phyloP scores from a whole-genome alignment of 1,140 invertebrate species.

The Papilio polytes region DNA sequence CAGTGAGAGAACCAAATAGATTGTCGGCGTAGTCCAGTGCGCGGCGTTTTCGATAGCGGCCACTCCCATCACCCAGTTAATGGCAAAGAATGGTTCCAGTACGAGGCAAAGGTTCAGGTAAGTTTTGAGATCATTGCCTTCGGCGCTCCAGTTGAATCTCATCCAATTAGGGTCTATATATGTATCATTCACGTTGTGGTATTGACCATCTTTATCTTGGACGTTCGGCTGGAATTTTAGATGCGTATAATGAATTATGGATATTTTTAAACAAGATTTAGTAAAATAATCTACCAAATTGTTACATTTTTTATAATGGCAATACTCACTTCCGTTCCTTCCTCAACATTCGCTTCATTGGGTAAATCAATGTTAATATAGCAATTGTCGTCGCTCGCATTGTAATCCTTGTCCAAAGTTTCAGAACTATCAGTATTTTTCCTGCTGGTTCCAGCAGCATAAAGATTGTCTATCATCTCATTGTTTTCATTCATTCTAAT shows the following conservation, averaged over 20 bases:
- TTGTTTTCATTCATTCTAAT: constrained; percentile 61
- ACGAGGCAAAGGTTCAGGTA: constrained; percentile 85
- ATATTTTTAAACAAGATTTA: neutral
- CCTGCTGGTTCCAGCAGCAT: constrained; percentile 64
- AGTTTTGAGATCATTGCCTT: constrained; percentile 77
- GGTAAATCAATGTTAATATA: constrained; percentile 53
- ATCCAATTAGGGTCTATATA: constrained; percentile 76
- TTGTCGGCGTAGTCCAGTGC: constrained; percentile 85
- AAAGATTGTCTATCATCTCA: constrained; percentile 70
- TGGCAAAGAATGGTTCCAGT: constrained; percentile 85
- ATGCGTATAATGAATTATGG: neutral
- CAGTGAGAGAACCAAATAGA: constrained; percentile 83
- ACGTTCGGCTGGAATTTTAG: constrained; percentile 47
- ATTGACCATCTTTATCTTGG: constrained; percentile 60
- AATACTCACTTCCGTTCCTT: constrained; percentile 63
- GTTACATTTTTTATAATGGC: constrained; percentile 34
- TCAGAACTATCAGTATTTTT: constrained; percentile 78
- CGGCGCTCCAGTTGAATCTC: constrained; percentile 77
- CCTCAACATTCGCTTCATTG: constrained; percentile 56
- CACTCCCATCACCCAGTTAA: constrained; percentile 89
- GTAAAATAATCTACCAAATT: neutral
- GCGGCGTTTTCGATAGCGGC: constrained; percentile 88
- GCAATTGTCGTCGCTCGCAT: constrained; percentile 67
- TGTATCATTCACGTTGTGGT: constrained; percentile 62
- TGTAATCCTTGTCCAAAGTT: constrained; percentile 73